Conservation (phyloP, 2,888 invertebrate genomes). For the Limnephilus auricula region DNA sequence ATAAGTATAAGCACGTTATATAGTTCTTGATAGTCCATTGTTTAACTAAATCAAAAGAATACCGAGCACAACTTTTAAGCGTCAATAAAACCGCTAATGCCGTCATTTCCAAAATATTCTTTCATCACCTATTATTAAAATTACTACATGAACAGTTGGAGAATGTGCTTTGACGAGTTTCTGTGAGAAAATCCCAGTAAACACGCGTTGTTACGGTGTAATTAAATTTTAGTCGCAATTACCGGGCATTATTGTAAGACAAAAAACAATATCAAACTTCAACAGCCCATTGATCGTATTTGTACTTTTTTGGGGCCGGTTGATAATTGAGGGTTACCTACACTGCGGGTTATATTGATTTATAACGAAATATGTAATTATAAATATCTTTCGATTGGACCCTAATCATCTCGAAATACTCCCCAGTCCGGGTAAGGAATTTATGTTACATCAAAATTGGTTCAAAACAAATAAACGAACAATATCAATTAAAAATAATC, state of each 20-base stretch:
- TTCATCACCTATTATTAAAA: background rate
- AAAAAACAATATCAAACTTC: slow-evolving; percentile 20
- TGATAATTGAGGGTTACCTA: slow-evolving; percentile 8
- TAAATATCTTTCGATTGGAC: slow-evolving; percentile 22
- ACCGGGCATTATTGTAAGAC: background rate
- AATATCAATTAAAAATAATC: no score
- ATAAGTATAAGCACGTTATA: background rate
- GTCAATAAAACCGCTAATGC: background rate
- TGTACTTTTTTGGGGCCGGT: slow-evolving; percentile 4
- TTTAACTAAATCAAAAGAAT: background rate
- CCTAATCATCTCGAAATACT: slow-evolving; percentile 25
- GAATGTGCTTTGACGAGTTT: slow-evolving; percentile 19
- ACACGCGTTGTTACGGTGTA: slow-evolving; percentile 1
- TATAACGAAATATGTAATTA: slow-evolving; percentile 42
- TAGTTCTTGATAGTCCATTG: background rate
- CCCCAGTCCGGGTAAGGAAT: slow-evolving; percentile 10
- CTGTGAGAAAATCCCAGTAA: slow-evolving; percentile 16
- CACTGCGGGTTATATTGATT: slow-evolving; percentile 41
- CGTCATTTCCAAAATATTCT: background rate
- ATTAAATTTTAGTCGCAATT: slow-evolving; percentile 32
- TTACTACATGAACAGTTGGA: background rate
- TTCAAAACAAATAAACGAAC: background rate
- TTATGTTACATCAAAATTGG: background rate
- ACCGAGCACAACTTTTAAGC: background rate
- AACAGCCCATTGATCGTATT: slow-evolving; percentile 23